Base-by-base conservation (phyloP, 2,113 vertebrate species). In the Onychostoma macrolepis region DNA sequence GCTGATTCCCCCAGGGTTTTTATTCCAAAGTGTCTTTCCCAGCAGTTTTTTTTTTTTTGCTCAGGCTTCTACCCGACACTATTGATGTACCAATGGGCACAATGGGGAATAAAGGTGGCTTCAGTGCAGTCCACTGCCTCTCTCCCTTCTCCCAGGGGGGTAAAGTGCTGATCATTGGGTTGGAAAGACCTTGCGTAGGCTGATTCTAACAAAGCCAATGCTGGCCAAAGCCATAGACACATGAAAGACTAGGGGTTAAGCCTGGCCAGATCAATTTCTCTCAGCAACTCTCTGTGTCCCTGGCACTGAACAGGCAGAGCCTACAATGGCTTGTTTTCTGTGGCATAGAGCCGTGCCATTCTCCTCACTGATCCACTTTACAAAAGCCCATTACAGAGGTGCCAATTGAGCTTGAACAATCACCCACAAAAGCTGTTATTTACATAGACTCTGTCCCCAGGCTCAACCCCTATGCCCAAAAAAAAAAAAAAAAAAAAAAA, bases 101-200 rank as follows among this genome's bases (percentile, higher is more conserved):
- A 89, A 87, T 58, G 30, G 83, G 71, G 53, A 84, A 71, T 76
- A 76, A 86, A 38, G 63, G 50, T 78, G 45, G 87, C 80, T 82
- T 67, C 85, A 77, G 21, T 86, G 87, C 76, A 76, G 85, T 85
- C 63, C 67, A 72, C 48, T 53, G 90, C 89, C 88, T 89, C 67
- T 72, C 88, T 91, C 87, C 81, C 56, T 61, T 92, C 38, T 75
- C 69, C 6, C 89, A 88, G 88, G 74, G 56, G 87, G 83, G 85
- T 88, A 94, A 93, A 95, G 87, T 94, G 95, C 95, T 96, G 95
- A 96, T 91, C 82, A 82, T 88, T 88, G 87, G 84, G 86, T 87
- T 91, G 86, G 85, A 95, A 94, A 93, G 90, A 84, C 90, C 90
- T 80, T 87, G 83, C 67, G 83, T 94, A 88, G 88, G 94, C 94